A percentile compares a stretch with the other conserved stretches of the same genome.
Evolutionary conservation across 2,888 invertebrate genomes (phyloP).

Genomic region (Furcula furcula): DNA sequence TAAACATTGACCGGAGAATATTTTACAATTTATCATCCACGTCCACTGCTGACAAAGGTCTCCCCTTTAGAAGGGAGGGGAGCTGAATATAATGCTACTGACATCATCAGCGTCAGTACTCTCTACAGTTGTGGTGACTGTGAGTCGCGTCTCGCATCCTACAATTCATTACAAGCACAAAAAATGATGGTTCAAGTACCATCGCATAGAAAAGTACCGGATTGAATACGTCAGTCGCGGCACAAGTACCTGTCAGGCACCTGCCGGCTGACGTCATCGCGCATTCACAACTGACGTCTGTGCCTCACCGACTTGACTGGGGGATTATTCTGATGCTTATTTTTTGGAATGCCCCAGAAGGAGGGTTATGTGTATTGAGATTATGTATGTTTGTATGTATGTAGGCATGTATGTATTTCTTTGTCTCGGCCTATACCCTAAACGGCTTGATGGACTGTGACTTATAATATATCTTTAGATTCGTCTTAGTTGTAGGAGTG

Average conservation of each 20-base stretch:
- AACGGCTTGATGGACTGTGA: neutral
- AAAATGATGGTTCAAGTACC: slow-evolving; percentile 25
- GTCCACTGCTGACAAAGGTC: too few relatives aligned
- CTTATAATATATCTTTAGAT: too few relatives aligned
- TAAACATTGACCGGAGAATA: too few relatives aligned
- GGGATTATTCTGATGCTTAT: slow-evolving; percentile 1
- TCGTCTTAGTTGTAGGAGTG: too few relatives aligned
- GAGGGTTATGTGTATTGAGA: neutral
- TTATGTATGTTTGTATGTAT: neutral
- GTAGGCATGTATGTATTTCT: too few relatives aligned
- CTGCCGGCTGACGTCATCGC: slow-evolving; percentile 32
- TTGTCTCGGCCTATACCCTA: neutral
- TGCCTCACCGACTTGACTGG: neutral
- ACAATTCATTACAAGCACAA: too few relatives aligned
- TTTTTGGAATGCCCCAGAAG: neutral
- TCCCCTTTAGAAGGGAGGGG: too few relatives aligned
- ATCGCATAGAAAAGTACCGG: slow-evolving; percentile 29
- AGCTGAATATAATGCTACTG: too few relatives aligned
- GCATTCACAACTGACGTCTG: slow-evolving; percentile 20
- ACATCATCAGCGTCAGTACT: too few relatives aligned
- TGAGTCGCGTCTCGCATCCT: too few relatives aligned
- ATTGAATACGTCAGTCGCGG: slow-evolving; percentile 24
- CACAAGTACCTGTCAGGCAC: slow-evolving; percentile 39
- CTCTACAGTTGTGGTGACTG: too few relatives aligned
- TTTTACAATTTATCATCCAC: too few relatives aligned